Base-by-base conservation (phyloP, 2,113 vertebrate genomes). In the Gymnarchus niloticus region DNA sequence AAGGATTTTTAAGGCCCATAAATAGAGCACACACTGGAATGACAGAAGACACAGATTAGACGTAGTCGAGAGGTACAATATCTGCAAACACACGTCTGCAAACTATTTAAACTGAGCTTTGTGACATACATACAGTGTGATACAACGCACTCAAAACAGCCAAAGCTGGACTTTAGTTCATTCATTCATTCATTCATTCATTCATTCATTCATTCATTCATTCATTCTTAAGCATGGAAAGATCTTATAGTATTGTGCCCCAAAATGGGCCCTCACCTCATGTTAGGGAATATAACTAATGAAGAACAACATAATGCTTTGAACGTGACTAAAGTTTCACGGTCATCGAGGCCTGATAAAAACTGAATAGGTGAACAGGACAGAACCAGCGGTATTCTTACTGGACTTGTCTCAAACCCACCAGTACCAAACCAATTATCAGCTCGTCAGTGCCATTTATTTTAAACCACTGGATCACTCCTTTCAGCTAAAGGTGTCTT, bases 1-100 rank as follows among this genome's bases (percentile, higher is more conserved):
- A 92, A 99, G 97, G 93, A 99, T 98, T 97, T 99, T 99, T 96
- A 99, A 97, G 94, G 98, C 98, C 98, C 98, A 99, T 93, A 99
- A 95, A 94, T 99, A 99, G 93, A 99, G 96, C 95, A 99, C 97
- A 96, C 98, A 99, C 97, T 99, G 94, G 0, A 89, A 90, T 87
- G 12, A 90, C 89, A 87, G 90, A 88, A 86, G 82, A 54, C n/a
- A 89, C 69, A 87, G 0, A 87, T 52, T 14, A 85, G 86, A 54
- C 25, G n/a, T 28, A 48, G 10, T 33, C 44, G 23, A 46, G 19
- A 48, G 17, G 46, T 48, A 46, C 76, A 3, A 7, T 1, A 6
- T 21, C 44, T 48, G 21, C 44, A 78, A 1, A 48, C 44, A 48
- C 2, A n/a, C 41, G n/a, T 21, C 44, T 46, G 23, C 56, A 10